Conservation (phyloP, 2,888 invertebrate species). For the Cordilura impudica region DNA sequence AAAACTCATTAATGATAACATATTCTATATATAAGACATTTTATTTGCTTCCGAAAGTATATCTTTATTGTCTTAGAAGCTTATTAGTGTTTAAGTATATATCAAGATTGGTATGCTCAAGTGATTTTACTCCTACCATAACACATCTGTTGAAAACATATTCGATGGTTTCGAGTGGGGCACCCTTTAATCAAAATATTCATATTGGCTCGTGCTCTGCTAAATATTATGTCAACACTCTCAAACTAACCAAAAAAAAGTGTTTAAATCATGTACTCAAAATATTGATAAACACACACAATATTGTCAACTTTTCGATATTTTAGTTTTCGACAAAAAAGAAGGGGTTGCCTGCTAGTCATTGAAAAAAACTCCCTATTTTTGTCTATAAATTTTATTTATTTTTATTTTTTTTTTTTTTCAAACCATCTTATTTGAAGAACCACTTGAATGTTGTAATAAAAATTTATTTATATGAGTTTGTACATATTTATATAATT, state of each 20-base stretch:
- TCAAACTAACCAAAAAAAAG: slow-evolving; percentile 43
- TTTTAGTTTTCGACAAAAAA: background rate
- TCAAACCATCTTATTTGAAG: background rate
- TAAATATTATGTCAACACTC: slow-evolving; percentile 73
- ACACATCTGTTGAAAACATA: slow-evolving; percentile 49
- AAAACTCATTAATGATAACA: background rate
- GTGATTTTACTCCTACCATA: slow-evolving; percentile 60
- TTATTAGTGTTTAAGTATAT: slow-evolving; percentile 60
- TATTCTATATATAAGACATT: slow-evolving; percentile 14
- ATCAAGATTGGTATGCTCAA: slow-evolving; percentile 50
- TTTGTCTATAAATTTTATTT: background rate
- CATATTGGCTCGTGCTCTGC: slow-evolving; percentile 59
- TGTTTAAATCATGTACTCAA: slow-evolving; percentile 65
- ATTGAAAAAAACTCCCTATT: slow-evolving; percentile 7
- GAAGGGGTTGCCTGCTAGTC: slow-evolving; percentile 21
- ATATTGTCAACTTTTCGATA: slow-evolving; percentile 52
- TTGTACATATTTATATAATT: slow-evolving; percentile 31
- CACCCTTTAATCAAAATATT: slow-evolving; percentile 34
- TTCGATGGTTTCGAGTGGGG: background rate
- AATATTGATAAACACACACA: slow-evolving; percentile 56
- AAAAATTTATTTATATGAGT: slow-evolving; percentile 56
- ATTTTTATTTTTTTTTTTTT: background rate
- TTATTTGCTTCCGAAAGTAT: slow-evolving; percentile 29
- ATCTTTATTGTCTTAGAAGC: slow-evolving; percentile 52
- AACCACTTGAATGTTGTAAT: slow-evolving; percentile 53